A percentile compares a stretch with the other conserved stretches of the same genome.
These are phyloP conservation scores for Sthenelais limicola DNA, from an alignment of 2,888 invertebrate species.

Conservation along the genomic window DNA sequence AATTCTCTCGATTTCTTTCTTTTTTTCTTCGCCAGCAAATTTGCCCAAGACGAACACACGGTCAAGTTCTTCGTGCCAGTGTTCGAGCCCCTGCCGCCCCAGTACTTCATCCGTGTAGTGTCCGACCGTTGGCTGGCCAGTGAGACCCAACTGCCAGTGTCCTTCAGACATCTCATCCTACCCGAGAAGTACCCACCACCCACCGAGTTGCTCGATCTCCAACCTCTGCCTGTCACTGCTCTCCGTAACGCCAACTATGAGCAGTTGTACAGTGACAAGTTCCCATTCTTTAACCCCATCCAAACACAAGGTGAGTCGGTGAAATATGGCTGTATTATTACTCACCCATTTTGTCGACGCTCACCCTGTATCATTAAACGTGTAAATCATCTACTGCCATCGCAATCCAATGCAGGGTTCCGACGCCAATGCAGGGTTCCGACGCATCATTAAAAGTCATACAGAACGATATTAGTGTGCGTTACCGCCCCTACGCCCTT, in stretches of 20 bases:
- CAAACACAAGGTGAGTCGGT: conserved; percentile 85
- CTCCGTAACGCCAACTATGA: conserved; percentile 90
- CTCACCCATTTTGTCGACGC: too few relatives aligned
- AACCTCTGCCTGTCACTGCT: conserved; percentile 93
- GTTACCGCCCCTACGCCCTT: too few relatives aligned
- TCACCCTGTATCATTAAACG: too few relatives aligned
- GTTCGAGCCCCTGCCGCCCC: conserved; percentile 97
- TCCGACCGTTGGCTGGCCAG: conserved; percentile 81
- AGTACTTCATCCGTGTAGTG: conserved; percentile 87
- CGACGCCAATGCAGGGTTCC: too few relatives aligned
- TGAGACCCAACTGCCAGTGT: conserved; percentile 96
- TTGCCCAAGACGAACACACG: conserved; percentile 92
- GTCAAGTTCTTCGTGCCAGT: conserved; percentile 99
- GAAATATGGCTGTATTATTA: too few relatives aligned
- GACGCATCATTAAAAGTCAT: too few relatives aligned
- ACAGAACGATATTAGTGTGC: too few relatives aligned
- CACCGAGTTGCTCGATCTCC: conserved; percentile 95
- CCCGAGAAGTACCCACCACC: conserved; percentile 99
- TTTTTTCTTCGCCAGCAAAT: conserved; percentile 81
- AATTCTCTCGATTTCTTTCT: neutral
- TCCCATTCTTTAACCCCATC: conserved; percentile 97
- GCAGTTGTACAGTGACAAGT: conserved; percentile 85
- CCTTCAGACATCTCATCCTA: conserved; percentile 95
- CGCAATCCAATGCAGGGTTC: too few relatives aligned
- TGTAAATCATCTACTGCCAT: too few relatives aligned